phyloP scores from a whole-genome alignment of 2,797 vertebrate genomes.

The Pantherophis vulpinus region DNA sequence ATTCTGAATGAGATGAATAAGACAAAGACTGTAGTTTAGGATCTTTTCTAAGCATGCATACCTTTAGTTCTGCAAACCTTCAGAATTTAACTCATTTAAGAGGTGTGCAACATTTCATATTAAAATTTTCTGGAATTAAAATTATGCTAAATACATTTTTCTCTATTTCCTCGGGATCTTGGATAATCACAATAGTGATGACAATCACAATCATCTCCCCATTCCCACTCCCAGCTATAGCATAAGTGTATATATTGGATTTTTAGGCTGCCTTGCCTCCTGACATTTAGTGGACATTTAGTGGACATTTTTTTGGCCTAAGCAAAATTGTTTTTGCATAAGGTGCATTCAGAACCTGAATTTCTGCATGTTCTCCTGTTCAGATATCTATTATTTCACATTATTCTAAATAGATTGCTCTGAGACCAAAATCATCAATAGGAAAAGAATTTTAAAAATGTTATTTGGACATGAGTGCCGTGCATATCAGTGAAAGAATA shows the following conservation, averaged over 20 bases:
- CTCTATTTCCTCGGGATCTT: neutral
- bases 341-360: neutral
- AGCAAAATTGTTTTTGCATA: neutral
- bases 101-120: neutral
- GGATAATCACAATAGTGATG: neutral
- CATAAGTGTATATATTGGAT: neutral
- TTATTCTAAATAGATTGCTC: neutral
- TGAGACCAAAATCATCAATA: neutral
- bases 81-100: neutral
- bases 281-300: neutral
- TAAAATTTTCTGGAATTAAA: neutral
- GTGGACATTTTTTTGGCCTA: neutral
- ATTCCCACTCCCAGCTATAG: neutral
- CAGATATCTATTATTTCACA: neutral
- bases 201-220: neutral
- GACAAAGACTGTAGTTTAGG: neutral
- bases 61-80: neutral
- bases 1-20: no score
- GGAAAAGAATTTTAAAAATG: neutral
- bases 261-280: neutral
- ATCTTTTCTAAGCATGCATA: neutral
- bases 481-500: neutral
- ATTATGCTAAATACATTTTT: neutral
- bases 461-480: neutral
- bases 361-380: neutral